Base-by-base conservation (phyloP, 2,888 invertebrate species). In the Gordius sp. region DNA sequence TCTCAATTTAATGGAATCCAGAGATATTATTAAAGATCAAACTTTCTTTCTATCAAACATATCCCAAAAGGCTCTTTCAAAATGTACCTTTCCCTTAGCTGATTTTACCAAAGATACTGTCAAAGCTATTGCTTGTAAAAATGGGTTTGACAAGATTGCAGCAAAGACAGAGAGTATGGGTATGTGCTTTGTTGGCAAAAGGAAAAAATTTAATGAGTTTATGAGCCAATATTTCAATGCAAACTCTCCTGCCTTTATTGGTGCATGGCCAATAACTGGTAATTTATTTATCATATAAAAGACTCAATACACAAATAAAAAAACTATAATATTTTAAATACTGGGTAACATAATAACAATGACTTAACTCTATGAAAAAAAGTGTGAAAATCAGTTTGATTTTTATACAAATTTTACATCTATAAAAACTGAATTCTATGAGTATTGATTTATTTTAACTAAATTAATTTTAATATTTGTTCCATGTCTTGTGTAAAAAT, bases 121-220 rank as follows among this genome's bases (percentile, higher is more conserved):
- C 0, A 81, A 82, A 69, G 67, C 75, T 61, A 76, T 89, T 57
- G 91, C 89, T 0, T 66, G 66, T 56, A 71, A 75, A 59, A 76
- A 78, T 65, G 79, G 79, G 0, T 71, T 85, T 52, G 65, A 75
- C 16, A 73, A 74, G 63, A 73, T 85, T 58, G 77, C 78, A 4
- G 68, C 70, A 16, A 84, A 83, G 66, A 79, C 75, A 63, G 84
- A 85, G 58, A 87, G 86, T 65, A 82, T 80, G 69, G 93, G 93
- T 25, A 87, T 97, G 61, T 97, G 93, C 70, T 93, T 93, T 68
- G 82, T 97, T 65, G 93, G 93, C 0, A 78, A 78, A 64, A 76
- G 83, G 63, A 8, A 8, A 47, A 77, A 79, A 63, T 93, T 93
- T 69, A 76, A 80, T 64, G 67, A 78, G 39, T 97, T 97, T 66